Conservation (phyloP, 2,113 vertebrate species). For the Dascyllus trimaculatus region DNA sequence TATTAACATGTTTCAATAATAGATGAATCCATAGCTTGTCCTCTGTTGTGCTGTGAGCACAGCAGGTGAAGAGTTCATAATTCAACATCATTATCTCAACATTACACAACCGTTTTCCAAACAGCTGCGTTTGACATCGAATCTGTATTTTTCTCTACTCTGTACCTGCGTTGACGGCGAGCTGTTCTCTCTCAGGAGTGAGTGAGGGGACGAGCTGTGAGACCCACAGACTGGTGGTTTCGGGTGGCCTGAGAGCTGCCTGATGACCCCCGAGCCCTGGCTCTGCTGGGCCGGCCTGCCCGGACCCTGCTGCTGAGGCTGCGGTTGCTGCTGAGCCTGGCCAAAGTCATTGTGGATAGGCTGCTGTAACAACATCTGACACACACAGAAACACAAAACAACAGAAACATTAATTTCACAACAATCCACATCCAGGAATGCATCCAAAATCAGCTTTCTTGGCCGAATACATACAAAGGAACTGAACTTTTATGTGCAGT, state of each 20-base stretch:
- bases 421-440: not conserved
- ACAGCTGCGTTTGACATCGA: not conserved
- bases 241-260: slow-evolving; percentile 68
- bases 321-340: not conserved
- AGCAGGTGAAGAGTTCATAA: too few species aligned
- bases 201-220: slow-evolving; percentile 67
- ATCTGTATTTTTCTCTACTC: not conserved
- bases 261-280: slow-evolving; percentile 68
- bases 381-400: slow-evolving; percentile 32
- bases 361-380: slow-evolving; percentile 89
- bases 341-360: slow-evolving; percentile 71
- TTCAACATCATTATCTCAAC: not conserved
- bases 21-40: too few species aligned
- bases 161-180: slow-evolving; percentile 84
- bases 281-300: slow-evolving; percentile 65
- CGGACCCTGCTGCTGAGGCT: slow-evolving; percentile 76
- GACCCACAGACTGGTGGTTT: slow-evolving; percentile 77
- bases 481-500: too few species aligned
- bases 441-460: too few species aligned
- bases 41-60: too few species aligned
- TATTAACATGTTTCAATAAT: too few species aligned
- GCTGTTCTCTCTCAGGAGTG: slow-evolving; percentile 80
- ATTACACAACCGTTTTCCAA: not conserved
- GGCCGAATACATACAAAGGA: too few species aligned
- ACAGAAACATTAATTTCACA: not conserved